Base-by-base conservation (phyloP, 2,113 vertebrate genomes). In the Amphilophus citrinellus region DNA sequence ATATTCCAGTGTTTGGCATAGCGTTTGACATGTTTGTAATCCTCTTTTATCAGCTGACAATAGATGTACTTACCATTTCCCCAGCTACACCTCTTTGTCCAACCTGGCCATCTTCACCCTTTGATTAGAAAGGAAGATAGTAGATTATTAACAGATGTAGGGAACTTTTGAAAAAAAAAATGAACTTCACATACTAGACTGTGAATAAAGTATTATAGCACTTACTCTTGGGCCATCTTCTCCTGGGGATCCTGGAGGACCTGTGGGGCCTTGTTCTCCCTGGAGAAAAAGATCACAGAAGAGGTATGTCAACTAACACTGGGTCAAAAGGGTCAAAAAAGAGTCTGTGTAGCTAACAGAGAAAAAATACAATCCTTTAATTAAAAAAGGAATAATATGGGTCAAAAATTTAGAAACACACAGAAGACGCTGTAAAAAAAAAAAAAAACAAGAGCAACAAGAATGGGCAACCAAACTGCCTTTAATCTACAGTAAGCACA, bases 21-120 rank as follows among this genome's bases (percentile, higher is more conserved):
- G 63, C 87, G 6, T 63, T 58, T 82, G 14, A 60, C 9, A 24
- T 8, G 39, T 10, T 60, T 18, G 30, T 73, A n/a, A 53, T 14
- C 47, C 13, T 73, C 13, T 61, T 35, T 82, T 42, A 60, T 50
- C 18, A 65, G 62, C 56, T 42, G 13, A 30, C 32, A 44, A 39
- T 35, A 80, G 65, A 80, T 61, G 11, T 32, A 88, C 98, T 98
- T 97, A 99, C 98, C 93, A 98, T 95, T 93, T 99, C 98, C 95
- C 98, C 98, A 86, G 98, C 96, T 76, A 99, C 96, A 85, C 98
- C 98, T 93, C 98, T 96, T 79, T 97, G 98, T 91, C 98, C 98
- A 39, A 98, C 95, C 93, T 99, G 98, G 61, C 98, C 98, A 87
- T 99, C 98, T 96, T 99, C 98, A 84, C 98, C 98, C 98, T 99